A percentile compares a stretch with the other conserved stretches of the same genome.
phyloP scores from a whole-genome alignment of 2,797 vertebrate genomes.

The Tolypeutes matacus region DNA sequence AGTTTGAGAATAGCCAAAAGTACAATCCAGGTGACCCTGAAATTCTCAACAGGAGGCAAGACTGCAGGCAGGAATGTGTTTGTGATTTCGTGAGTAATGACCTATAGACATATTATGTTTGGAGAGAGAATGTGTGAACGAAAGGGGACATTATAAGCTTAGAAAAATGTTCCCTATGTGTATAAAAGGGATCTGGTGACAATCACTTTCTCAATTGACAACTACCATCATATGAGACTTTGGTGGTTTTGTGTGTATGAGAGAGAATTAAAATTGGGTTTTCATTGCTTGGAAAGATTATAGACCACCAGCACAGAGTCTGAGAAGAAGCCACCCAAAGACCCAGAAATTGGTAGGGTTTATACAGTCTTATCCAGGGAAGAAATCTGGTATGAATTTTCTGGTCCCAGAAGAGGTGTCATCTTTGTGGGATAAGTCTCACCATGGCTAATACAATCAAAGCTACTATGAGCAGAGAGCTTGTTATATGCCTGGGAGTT shows the following conservation, averaged over 20 bases:
- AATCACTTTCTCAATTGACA: neutral
- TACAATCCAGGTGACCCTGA: neutral
- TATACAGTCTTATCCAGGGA: neutral
- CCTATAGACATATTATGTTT: neutral
- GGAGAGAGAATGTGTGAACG: conserved; percentile 33
- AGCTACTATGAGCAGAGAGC: neutral
- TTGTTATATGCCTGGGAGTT: neutral
- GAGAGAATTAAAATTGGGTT: neutral
- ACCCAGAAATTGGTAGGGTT: neutral
- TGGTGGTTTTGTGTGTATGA: neutral
- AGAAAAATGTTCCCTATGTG: neutral
- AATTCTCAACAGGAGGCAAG: neutral
- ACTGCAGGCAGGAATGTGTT: neutral
- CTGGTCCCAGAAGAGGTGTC: neutral
- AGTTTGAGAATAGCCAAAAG: neutral
- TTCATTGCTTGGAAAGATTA: neutral
- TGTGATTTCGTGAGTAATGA: conserved; percentile 7
- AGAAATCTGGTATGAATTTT: neutral
- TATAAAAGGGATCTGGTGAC: neutral
- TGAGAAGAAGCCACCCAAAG: neutral
- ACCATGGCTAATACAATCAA: neutral
- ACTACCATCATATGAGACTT: neutral
- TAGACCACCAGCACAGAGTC: neutral
- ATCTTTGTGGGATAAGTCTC: neutral
- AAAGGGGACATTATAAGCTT: neutral